phyloP scores from a whole-genome alignment of 2,888 invertebrate genomes.

The Drosophila mettleri region DNA sequence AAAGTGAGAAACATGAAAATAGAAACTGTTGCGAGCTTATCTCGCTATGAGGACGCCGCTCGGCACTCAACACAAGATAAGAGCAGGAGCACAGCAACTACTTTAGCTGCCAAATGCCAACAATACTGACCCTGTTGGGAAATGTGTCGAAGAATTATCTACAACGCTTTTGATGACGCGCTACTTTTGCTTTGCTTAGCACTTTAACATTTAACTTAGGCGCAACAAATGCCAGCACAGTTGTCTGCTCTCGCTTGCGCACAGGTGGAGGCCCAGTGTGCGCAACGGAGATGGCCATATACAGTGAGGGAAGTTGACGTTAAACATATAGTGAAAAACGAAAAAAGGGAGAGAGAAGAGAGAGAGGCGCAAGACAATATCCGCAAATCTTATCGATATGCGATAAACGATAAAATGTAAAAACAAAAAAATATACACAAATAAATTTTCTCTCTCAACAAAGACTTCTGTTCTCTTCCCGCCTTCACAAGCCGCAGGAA shows the following conservation, averaged over 20 bases:
- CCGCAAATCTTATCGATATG: constrained; percentile 43
- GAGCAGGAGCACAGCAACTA: constrained; percentile 6
- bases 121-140: constrained; percentile 25
- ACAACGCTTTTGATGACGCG: constrained; percentile 43
- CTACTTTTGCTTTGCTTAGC: constrained; percentile 42
- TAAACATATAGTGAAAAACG: constrained; percentile 7
- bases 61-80: constrained; percentile 33
- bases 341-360: constrained; percentile 20
- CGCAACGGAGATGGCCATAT: constrained; percentile 44
- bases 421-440: constrained; percentile 52
- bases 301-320: constrained; percentile 14
- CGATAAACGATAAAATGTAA: constrained; percentile 61
- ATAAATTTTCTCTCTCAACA: constrained; percentile 39
- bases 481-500: constrained; percentile 40
- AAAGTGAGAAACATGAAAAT: constrained; percentile 42
- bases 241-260: constrained; percentile 51
- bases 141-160: constrained; percentile 43
- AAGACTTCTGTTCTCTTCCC: constrained; percentile 41
- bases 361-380: constrained; percentile 37
- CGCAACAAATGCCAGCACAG: constrained; percentile 53
- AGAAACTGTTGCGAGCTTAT: constrained; percentile 39
- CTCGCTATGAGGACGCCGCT: constrained; percentile 39
- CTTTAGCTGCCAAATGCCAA: constrained; percentile 16
- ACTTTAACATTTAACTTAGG: constrained; percentile 56
- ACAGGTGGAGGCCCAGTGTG: constrained; percentile 40